Percentiles rank a stretch among this genome's conserved stretches.
Evolutionary conservation across 2,113 vertebrate species (phyloP).

Genomic region (Poicephalus gulielmi): DNA sequence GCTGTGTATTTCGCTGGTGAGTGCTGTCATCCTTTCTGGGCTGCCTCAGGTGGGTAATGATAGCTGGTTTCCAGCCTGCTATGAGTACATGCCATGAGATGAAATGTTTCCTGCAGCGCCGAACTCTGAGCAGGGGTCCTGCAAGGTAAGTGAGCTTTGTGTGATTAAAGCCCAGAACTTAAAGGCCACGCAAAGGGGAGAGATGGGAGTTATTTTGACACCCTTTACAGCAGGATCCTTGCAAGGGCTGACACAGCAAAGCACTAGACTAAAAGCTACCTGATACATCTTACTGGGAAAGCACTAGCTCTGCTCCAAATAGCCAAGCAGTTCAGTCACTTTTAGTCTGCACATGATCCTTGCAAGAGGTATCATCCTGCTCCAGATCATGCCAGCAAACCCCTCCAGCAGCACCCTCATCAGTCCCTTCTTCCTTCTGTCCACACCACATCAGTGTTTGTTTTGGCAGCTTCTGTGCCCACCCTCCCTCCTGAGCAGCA

Average conservation of each 20-base stretch:
- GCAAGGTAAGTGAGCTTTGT: background rate
- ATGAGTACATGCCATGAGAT: rapidly evolving
- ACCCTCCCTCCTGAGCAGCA: background rate
- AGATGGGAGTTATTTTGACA: background rate
- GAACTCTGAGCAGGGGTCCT: rapidly evolving
- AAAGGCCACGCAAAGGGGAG: background rate
- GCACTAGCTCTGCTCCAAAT: background rate
- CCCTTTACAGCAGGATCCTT: background rate
- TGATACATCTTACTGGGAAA: background rate
- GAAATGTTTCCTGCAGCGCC: rapidly evolving
- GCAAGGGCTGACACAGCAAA: background rate
- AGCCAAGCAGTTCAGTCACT: background rate
- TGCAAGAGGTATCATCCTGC: background rate
- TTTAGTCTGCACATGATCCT: background rate
- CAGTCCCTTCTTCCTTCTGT: background rate
- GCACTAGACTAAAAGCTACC: background rate
- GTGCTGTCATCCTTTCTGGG: background rate
- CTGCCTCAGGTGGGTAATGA: rapidly evolving
- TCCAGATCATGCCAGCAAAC: background rate
- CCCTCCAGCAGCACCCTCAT: rapidly evolving
- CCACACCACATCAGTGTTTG: rapidly evolving
- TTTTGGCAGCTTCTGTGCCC: background rate
- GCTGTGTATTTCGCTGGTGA: rapidly evolving
- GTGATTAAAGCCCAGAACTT: background rate
- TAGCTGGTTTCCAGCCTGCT: background rate